These are phyloP conservation scores for Corythornis vintsioides DNA, from an alignment of 2,113 vertebrate genomes.

Conservation along the genomic window DNA sequence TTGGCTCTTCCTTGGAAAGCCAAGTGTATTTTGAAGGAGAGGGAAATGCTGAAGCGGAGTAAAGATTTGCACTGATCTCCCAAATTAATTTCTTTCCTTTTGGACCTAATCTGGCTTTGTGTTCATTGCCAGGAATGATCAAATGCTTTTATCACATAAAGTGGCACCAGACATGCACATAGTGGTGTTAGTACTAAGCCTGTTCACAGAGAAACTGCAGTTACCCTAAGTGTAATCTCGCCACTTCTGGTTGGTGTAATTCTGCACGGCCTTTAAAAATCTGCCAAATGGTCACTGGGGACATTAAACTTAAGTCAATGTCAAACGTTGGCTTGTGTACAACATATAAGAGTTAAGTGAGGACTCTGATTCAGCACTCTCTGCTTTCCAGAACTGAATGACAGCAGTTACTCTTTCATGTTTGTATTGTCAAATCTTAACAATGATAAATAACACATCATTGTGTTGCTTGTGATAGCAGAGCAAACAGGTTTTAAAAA, in stretches of 20 bases:
- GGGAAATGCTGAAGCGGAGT: not conserved
- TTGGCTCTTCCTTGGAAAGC: constrained; percentile 62
- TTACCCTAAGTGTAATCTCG: not conserved
- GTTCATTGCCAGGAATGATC: not conserved
- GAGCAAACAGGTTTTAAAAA: constrained; percentile 14
- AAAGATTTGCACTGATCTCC: not conserved
- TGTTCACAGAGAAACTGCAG: not conserved
- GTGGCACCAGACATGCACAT: not conserved
- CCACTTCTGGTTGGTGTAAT: not conserved
- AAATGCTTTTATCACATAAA: not conserved
- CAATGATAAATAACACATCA: not conserved
- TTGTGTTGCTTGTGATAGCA: not conserved
- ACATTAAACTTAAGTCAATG: not conserved
- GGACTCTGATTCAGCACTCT: constrained; percentile 58
- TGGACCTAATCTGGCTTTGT: not conserved
- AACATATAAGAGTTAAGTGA: not conserved
- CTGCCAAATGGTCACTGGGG: not conserved
- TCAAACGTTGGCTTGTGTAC: not conserved
- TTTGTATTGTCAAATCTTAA: not conserved
- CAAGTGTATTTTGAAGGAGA: constrained; percentile 8
- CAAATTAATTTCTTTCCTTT: not conserved
- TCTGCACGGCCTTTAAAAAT: not conserved
- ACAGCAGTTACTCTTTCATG: not conserved
- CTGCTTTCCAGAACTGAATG: constrained; percentile 26
- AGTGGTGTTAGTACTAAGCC: not conserved